Conservation (phyloP, 2,113 vertebrate species). For the Hydropotes inermis region DNA sequence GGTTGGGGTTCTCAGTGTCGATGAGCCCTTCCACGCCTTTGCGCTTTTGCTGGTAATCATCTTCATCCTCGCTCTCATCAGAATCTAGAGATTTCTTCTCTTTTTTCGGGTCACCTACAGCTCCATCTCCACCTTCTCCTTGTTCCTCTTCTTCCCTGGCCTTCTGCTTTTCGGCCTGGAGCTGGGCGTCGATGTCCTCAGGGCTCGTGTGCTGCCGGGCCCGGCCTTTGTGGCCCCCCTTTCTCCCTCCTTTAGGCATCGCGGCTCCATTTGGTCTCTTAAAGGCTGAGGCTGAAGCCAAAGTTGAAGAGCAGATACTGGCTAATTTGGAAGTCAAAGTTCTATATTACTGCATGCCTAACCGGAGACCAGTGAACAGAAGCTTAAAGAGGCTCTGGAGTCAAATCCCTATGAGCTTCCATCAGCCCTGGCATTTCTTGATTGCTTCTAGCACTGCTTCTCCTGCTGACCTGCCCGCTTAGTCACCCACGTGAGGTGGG, state of each 20-base stretch:
- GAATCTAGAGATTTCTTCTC: no score
- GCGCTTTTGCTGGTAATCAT: constrained; percentile 93
- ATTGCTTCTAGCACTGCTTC: not conserved
- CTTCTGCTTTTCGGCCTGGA: no score
- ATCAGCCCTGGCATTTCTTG: not conserved
- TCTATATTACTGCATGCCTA: not conserved
- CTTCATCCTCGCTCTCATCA: no score
- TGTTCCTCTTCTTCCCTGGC: no score
- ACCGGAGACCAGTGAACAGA: not conserved
- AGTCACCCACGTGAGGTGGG: not conserved
- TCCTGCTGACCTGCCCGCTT: not conserved
- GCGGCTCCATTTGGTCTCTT: not conserved
- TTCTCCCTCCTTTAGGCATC: no score
- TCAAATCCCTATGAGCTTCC: not conserved
- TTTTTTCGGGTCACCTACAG: no score
- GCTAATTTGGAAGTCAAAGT: not conserved
- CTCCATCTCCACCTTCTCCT: no score
- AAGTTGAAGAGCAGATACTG: not conserved
- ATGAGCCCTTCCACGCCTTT: constrained; percentile 96
- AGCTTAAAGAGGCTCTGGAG: not conserved
- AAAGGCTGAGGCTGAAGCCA: not conserved
- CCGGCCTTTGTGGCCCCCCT: no score
- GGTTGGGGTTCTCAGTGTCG: constrained; percentile 98
- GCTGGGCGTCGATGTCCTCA: no score
- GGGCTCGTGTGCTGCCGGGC: no score